Percentiles rank a stretch among this genome's conserved stretches.
phyloP scores from a whole-genome alignment of 2,113 vertebrate genomes.

The Limnothrissa miodon region DNA sequence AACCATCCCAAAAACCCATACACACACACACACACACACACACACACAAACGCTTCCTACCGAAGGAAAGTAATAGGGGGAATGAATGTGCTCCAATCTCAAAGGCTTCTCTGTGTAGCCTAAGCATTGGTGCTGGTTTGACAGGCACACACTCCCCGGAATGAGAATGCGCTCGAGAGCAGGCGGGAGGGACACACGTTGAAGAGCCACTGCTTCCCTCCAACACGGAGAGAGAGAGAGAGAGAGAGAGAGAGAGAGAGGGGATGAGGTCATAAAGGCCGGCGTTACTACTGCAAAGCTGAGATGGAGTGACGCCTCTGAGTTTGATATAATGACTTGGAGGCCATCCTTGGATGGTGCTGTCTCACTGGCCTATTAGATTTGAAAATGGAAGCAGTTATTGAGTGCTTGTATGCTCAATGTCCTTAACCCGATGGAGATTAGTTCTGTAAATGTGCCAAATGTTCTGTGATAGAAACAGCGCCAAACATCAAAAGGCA shows the following conservation, averaged over 20 bases:
- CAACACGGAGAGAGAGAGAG: not conserved
- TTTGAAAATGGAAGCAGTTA: not conserved
- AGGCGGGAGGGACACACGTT: not conserved
- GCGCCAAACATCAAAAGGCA: no score
- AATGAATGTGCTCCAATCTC: conserved; percentile 25
- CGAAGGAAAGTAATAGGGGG: conserved; percentile 27
- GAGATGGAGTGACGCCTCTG: conserved; percentile 6
- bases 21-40: not conserved
- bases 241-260: not conserved
- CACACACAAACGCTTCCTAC: conserved; percentile 22
- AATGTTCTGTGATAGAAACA: not conserved
- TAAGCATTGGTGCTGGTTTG: conserved; percentile 28
- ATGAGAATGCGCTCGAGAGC: conserved; percentile 36
- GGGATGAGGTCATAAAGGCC: conserved; percentile 17
- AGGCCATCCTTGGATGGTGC: not conserved
- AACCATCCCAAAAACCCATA: not conserved
- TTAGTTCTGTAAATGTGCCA: not conserved
- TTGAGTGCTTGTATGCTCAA: not conserved
- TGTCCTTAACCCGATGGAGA: not conserved
- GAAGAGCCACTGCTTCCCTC: not conserved
- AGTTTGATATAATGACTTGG: not conserved
- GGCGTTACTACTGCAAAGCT: not conserved
- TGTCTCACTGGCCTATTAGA: not conserved
- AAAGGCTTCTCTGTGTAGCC: conserved; percentile 23
- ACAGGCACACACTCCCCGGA: conserved; percentile 28